Conservation (phyloP, 2,113 vertebrate genomes). For the Pollimyrus isidori region DNA sequence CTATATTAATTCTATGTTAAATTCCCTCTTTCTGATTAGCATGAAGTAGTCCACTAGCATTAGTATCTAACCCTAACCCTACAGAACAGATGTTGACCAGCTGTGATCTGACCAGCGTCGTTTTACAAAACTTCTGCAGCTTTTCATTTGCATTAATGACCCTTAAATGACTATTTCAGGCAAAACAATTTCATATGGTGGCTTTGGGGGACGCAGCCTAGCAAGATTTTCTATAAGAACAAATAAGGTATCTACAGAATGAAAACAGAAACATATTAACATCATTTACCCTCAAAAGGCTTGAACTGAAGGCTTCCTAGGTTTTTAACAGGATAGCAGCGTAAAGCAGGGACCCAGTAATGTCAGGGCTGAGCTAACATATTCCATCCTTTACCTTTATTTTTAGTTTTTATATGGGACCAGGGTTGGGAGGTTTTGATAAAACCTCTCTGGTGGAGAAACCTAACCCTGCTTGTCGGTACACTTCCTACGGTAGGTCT, state of each 20-base stretch:
- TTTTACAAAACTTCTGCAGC: not conserved
- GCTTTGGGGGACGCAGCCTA: not conserved
- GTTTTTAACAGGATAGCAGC: not conserved
- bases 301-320: not conserved
- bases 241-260: not conserved
- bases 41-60: not conserved
- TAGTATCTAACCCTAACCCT: not conserved
- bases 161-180: not conserved
- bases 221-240: not conserved
- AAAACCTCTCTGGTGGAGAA: slow-evolving; percentile 26
- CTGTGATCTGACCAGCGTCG: not conserved
- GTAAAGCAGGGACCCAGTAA: not conserved
- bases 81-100: not conserved
- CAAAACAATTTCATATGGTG: not conserved
- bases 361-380: not conserved
- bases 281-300: not conserved
- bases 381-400: not conserved
- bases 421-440: not conserved
- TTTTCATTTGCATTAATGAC: not conserved
- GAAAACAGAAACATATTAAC: not conserved
- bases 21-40: not conserved
- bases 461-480: slow-evolving; percentile 38
- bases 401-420: slow-evolving; percentile 11
- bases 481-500: slow-evolving; percentile 46
- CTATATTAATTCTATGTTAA: not conserved